phyloP scores from a whole-genome alignment of 1,140 invertebrate genomes.

The Trissolcus basalis region DNA sequence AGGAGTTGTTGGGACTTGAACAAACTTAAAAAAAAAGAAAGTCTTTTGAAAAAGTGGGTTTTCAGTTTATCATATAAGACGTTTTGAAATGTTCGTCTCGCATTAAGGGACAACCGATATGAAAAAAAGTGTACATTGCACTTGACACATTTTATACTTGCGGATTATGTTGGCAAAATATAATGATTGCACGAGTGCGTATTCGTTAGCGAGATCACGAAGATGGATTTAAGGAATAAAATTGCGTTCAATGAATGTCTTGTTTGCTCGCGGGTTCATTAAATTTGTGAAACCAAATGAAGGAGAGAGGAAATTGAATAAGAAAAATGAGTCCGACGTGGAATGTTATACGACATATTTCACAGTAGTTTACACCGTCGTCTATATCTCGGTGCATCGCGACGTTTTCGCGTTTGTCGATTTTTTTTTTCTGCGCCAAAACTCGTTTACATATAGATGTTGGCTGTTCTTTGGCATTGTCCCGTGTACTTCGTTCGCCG shows the following conservation, averaged over 20 bases:
- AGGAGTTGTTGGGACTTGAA: too few species aligned
- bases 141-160: too few species aligned
- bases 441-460: conserved; percentile 59
- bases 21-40: too few species aligned
- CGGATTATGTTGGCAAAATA: too few species aligned
- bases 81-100: too few species aligned
- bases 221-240: neutral
- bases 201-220: neutral
- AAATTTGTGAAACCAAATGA: conserved; percentile 3
- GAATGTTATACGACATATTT: conserved; percentile 48
- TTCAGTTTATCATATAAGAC: too few species aligned
- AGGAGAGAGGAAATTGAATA: conserved; percentile 11
- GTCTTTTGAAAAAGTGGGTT: too few species aligned
- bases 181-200: too few species aligned
- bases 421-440: conserved; percentile 19
- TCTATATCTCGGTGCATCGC: conserved; percentile 33
- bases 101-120: too few species aligned
- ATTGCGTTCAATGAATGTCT: neutral
- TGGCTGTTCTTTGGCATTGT: conserved; percentile 53
- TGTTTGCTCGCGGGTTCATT: conserved; percentile 7
- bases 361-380: conserved; percentile 36
- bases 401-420: conserved; percentile 28
- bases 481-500: conserved; percentile 51
- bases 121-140: too few species aligned
- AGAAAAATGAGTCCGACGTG: conserved; percentile 22